Evolutionary conservation across 2,888 invertebrate species (phyloP).

Genomic region (Drepana falcataria): DNA sequence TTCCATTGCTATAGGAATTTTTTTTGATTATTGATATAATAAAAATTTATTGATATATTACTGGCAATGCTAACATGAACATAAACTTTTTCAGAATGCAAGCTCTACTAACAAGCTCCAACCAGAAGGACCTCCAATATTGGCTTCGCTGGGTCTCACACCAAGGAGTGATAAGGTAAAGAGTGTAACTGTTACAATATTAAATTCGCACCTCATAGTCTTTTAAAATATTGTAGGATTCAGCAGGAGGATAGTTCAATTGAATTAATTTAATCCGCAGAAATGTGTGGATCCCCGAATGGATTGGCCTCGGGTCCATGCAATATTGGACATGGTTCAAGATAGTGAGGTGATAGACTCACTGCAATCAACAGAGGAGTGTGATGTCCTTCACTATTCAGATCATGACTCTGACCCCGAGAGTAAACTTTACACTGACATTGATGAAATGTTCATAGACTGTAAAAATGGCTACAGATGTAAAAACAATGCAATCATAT

Average conservation of each 20-base stretch:
- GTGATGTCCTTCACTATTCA: constrained; percentile 56
- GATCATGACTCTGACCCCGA: constrained; percentile 68
- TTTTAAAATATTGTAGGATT: constrained; percentile 11
- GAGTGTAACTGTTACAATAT: constrained; percentile 21
- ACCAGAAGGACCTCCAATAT: constrained; percentile 73
- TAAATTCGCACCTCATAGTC: constrained; percentile 9
- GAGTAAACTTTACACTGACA: constrained; percentile 45
- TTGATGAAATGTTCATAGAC: constrained; percentile 43
- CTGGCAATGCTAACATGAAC: not conserved
- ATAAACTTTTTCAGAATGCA: constrained; percentile 47
- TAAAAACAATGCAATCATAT: constrained; percentile 43
- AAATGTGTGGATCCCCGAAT: constrained; percentile 70
- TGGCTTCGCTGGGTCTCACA: constrained; percentile 74
- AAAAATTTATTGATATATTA: not conserved
- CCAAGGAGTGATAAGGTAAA: constrained; percentile 77
- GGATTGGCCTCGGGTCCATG: constrained; percentile 74
- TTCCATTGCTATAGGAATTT: no score
- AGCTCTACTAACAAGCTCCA: constrained; percentile 52
- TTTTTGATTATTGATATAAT: not conserved
- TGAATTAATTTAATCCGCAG: constrained; percentile 73
- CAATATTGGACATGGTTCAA: constrained; percentile 69
- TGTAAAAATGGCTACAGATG: constrained; percentile 52
- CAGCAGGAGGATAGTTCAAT: constrained; percentile 61
- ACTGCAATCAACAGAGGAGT: constrained; percentile 60
- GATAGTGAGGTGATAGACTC: constrained; percentile 65